These are phyloP conservation scores for Aotus griseimembra DNA, from an alignment of 2,797 vertebrate genomes.

Conservation along the genomic window DNA sequence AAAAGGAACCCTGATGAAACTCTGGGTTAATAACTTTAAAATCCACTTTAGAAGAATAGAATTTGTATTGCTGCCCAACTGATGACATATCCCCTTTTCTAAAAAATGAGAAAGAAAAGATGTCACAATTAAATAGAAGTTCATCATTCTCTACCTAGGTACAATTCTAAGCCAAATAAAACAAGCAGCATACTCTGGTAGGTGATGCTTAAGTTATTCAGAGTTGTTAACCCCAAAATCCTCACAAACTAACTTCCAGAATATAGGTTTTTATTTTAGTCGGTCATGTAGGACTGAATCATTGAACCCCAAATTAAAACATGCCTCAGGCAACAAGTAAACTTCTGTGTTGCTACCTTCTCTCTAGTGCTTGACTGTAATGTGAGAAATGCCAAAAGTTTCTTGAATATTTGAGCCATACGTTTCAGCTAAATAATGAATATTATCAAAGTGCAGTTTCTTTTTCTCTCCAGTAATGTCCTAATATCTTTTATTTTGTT, in stretches of 20 bases:
- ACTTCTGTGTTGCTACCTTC: not conserved
- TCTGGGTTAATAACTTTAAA: not conserved
- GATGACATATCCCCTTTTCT: not conserved
- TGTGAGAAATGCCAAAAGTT: constrained; percentile 8
- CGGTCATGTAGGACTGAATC: not conserved
- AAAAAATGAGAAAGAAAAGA: not conserved
- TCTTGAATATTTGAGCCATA: not conserved
- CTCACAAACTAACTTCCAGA: not conserved
- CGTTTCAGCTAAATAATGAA: constrained; percentile 57
- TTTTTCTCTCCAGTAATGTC: not conserved
- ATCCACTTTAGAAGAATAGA: not conserved
- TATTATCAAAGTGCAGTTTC: not conserved
- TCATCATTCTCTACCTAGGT: not conserved
- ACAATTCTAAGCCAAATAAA: constrained; percentile 32
- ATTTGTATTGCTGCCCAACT: not conserved
- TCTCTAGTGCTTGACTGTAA: not conserved
- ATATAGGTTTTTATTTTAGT: not conserved
- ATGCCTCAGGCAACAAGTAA: not conserved
- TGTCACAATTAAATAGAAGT: not conserved
- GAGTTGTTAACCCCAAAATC: not conserved
- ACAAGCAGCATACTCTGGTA: not conserved
- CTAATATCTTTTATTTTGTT: not conserved
- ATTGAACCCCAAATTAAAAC: constrained; percentile 7
- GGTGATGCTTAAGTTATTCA: not conserved
- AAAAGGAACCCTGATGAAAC: not conserved